These are phyloP conservation scores for Poecilia gillii DNA, from an alignment of 2,797 vertebrate species.

Conservation along the genomic window DNA sequence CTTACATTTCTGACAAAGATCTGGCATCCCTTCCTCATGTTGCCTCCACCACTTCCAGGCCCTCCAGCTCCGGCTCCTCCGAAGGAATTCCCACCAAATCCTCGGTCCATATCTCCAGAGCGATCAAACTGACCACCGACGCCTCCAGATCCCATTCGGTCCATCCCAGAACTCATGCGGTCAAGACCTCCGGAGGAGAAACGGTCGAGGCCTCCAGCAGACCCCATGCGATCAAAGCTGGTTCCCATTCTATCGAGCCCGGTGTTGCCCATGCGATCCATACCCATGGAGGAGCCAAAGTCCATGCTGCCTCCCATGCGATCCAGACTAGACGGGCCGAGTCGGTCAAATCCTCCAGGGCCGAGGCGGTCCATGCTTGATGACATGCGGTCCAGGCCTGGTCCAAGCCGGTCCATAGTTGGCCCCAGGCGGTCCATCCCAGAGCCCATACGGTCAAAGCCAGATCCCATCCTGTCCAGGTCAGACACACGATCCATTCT, in stretches of 20 bases:
- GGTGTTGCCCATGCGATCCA: slow-evolving; percentile 90
- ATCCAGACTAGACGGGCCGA: slow-evolving; percentile 87
- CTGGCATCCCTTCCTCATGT: slow-evolving; percentile 94
- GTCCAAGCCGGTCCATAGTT: slow-evolving; percentile 85
- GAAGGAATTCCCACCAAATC: slow-evolving; percentile 89
- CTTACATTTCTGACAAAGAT: slow-evolving; percentile 99
- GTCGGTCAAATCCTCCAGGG: slow-evolving; percentile 87
- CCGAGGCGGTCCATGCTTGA: slow-evolving; percentile 90
- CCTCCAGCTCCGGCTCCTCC: slow-evolving; percentile 87
- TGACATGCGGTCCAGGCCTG: slow-evolving; percentile 89
- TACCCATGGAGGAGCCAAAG: slow-evolving; percentile 88
- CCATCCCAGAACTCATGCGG: slow-evolving; percentile 82
- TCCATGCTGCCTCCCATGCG: slow-evolving; percentile 89
- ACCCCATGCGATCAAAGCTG: slow-evolving; percentile 80
- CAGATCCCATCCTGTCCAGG: slow-evolving; percentile 84
- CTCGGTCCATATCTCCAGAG: slow-evolving; percentile 92
- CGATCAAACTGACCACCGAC: slow-evolving; percentile 90
- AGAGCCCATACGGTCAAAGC: slow-evolving; percentile 88
- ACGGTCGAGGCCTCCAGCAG: slow-evolving; percentile 75
- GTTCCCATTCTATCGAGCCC: slow-evolving; percentile 89
- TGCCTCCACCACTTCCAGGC: slow-evolving; percentile 82
- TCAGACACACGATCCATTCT: slow-evolving; percentile 91
- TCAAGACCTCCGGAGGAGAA: slow-evolving; percentile 77
- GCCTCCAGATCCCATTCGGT: slow-evolving; percentile 76
- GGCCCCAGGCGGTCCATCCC: slow-evolving; percentile 90